Conservation (phyloP, 2,888 invertebrate genomes). For the Deladenus siricidicola region DNA sequence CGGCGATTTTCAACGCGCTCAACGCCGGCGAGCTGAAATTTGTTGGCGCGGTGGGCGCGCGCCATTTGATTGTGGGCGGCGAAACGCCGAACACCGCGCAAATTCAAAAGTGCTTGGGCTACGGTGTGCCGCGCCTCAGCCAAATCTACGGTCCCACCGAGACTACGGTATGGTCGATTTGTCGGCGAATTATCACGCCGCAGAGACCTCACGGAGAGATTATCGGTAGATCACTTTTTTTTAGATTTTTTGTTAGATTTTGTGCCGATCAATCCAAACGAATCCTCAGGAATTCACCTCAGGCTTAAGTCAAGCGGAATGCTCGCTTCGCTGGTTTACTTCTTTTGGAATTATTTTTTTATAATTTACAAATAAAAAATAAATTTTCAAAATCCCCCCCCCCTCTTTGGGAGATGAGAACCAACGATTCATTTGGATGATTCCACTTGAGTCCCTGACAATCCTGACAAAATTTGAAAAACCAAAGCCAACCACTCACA, state of each 20-base stretch:
- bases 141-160: slow-evolving; percentile 51
- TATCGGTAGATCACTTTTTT: slow-evolving; percentile 29
- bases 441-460: too few relatives aligned
- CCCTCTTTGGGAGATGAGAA: too few relatives aligned
- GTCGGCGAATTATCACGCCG: slow-evolving; percentile 10
- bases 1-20: slow-evolving; percentile 43
- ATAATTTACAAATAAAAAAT: too few relatives aligned
- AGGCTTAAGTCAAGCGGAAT: too few relatives aligned
- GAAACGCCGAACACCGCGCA: slow-evolving; percentile 32
- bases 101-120: slow-evolving; percentile 10
- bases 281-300: too few relatives aligned
- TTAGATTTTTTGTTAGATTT: background rate
- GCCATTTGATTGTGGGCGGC: slow-evolving; percentile 41
- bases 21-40: slow-evolving; percentile 19
- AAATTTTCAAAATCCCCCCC: too few relatives aligned
- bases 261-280: background rate
- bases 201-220: slow-evolving; percentile 17
- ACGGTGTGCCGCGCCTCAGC: slow-evolving; percentile 11
- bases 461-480: too few relatives aligned
- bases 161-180: slow-evolving; percentile 39
- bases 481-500: too few relatives aligned
- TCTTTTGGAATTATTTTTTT: too few relatives aligned
- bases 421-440: too few relatives aligned
- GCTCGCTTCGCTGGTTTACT: too few relatives aligned
- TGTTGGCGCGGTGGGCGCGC: slow-evolving; percentile 14